A percentile compares a stretch with the other conserved stretches of the same genome.
phyloP scores from a whole-genome alignment of 2,797 vertebrate genomes.

The Arrhamphus sclerolepis region DNA sequence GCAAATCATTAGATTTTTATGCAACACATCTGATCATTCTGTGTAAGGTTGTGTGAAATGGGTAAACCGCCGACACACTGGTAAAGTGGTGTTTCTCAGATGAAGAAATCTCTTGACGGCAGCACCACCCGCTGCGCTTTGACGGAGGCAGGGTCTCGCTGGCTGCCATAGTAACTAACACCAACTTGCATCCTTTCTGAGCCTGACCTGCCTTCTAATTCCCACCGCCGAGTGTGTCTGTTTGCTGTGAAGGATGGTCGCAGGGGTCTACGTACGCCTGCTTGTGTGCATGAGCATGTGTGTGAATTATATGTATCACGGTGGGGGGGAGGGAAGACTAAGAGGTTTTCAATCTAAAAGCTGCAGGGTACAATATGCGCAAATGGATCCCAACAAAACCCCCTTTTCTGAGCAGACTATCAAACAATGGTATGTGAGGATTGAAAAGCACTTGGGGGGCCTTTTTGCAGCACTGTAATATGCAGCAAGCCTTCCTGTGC shows the following conservation, averaged over 20 bases:
- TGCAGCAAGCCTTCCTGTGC: conserved; percentile 19
- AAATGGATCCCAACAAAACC: conserved; percentile 74
- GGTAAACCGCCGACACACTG: conserved; percentile 15
- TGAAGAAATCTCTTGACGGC: conserved; percentile 35
- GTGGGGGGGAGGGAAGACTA: conserved; percentile 39
- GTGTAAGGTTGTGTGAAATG: conserved; percentile 15
- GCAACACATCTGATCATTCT: conserved; percentile 34
- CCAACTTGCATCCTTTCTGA: conserved; percentile 36
- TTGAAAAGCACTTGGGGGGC: conserved; percentile 58
- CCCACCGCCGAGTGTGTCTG: conserved; percentile 24
- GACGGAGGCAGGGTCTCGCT: conserved; percentile 16
- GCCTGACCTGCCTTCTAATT: conserved; percentile 45
- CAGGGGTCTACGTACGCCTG: conserved; percentile 12
- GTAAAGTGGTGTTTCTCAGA: conserved; percentile 24
- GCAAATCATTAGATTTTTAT: conserved; percentile 33
- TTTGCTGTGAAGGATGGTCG: conserved; percentile 13
- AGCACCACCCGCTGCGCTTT: conserved; percentile 3
- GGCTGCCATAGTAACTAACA: conserved; percentile 70
- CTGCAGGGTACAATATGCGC: conserved; percentile 65
- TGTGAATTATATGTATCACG: conserved; percentile 43
- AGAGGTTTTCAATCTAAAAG: conserved; percentile 68
- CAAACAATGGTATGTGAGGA: conserved; percentile 49
- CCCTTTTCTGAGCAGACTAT: conserved; percentile 41
- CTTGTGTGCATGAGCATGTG: conserved; percentile 31
- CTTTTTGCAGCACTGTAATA: conserved; percentile 53